Base-by-base conservation (phyloP, 2,113 vertebrate species). In the Capreolus pygargus region DNA sequence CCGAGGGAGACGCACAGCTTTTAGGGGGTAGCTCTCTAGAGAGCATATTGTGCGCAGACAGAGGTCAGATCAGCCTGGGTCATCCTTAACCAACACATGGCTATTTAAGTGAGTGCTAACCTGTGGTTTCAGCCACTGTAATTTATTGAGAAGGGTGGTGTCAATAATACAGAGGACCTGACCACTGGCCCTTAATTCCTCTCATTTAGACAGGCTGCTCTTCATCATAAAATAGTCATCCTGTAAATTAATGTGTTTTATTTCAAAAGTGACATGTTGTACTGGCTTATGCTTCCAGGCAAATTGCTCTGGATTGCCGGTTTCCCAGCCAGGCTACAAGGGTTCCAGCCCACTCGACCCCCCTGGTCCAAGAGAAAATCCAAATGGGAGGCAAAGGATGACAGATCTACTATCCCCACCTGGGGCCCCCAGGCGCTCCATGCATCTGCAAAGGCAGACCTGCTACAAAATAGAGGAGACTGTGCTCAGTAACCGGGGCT, bases 171-270 rank as follows among this genome's bases (percentile, higher is more conserved):
- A 0, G 94, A 95, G 36, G 70, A 57, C 95, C 47, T 95, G 95
- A 96, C 97, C 96, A 86, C 8, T 92, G 81, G 86, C 94, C 96
- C 95, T 97, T 97, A 87, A 95, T 98, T 95, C 74, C 94, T 93
- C 92, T 97, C 94, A 86, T 95, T 97, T 92, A 98, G 67, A 95
- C 76, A 96, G 82, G 52, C 85, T 81, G 76, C 84, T 94, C 85
- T 95, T 96, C 86, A 67, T 90, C 28, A 61, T 96, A 83, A 96
- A 98, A 92, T 15, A 96, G 94, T 93, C 95, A 86, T 92, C 91
- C 92, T 67, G 76, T 93, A 94, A 96, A 98, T 96, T 64, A 92
- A 97, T 96, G 96, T 92, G 95, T 85, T 96, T 94, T 97, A 95
- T 92, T 94, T 95, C 86, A 87, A 97, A 98, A 97, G 97, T 87